These are phyloP conservation scores for Cephonodes hylas DNA, from an alignment of 2,888 invertebrate species.

Conservation along the genomic window DNA sequence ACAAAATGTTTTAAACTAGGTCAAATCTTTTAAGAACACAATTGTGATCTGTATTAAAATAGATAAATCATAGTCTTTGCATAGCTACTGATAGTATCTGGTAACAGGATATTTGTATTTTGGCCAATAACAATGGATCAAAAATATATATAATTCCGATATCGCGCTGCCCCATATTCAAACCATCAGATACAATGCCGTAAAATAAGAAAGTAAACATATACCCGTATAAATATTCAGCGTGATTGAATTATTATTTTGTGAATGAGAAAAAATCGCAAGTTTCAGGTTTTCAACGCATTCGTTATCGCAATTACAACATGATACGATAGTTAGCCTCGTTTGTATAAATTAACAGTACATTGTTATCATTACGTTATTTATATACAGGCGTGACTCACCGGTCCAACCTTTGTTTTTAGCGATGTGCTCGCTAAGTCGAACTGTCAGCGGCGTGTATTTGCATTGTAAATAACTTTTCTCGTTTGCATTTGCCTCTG, in stretches of 20 bases:
- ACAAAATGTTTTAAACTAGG: background rate
- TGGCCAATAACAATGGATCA: too few relatives aligned
- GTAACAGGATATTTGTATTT: too few relatives aligned
- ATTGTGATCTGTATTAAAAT: background rate
- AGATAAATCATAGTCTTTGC: background rate
- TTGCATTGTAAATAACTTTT: slow-evolving; percentile 95
- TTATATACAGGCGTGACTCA: slow-evolving; percentile 32
- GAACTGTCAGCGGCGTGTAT: slow-evolving; percentile 95
- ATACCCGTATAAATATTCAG: too few relatives aligned
- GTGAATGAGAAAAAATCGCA: background rate
- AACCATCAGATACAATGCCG: too few relatives aligned
- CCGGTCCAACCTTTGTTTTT: slow-evolving; percentile 88
- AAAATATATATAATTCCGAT: too few relatives aligned
- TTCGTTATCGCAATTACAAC: background rate
- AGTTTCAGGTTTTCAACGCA: background rate
- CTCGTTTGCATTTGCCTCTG: slow-evolving; percentile 91
- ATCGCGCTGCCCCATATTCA: too few relatives aligned
- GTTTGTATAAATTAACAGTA: slow-evolving; percentile 10
- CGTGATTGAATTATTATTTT: background rate
- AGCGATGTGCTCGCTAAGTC: slow-evolving; percentile 90
- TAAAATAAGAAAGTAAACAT: too few relatives aligned
- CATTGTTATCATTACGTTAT: background rate
- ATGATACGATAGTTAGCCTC: background rate
- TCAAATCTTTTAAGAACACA: background rate
- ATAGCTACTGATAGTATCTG: too few relatives aligned